Evolutionary conservation across 2,888 invertebrate species (phyloP).

Genomic region (Icerya purchasi): DNA sequence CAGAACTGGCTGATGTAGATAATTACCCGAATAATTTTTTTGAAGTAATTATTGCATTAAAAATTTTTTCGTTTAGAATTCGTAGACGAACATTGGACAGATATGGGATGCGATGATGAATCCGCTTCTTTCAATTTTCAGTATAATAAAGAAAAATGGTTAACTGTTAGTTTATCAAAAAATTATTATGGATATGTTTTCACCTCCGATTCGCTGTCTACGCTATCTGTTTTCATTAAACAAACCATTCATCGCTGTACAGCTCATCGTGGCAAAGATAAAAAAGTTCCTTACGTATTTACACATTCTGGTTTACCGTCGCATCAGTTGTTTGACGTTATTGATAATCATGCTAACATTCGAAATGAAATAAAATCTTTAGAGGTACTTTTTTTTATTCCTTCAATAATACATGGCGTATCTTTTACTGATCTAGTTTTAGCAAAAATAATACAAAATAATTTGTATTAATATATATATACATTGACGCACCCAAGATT

Average conservation of each 20-base stretch:
- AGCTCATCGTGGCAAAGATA: neutral
- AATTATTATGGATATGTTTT: conserved; percentile 15
- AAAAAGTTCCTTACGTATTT: neutral
- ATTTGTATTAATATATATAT: no score
- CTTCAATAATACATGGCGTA: no score
- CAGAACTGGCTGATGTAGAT: no score
- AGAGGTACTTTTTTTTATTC: no score
- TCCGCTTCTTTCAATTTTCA: conserved; percentile 14
- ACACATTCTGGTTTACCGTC: conserved; percentile 5
- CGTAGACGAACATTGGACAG: conserved; percentile 15
- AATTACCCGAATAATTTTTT: no score
- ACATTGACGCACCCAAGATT: no score
- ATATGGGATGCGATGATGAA: conserved; percentile 15
- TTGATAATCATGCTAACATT: conserved; percentile 16
- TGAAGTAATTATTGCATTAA: no score
- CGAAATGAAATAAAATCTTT: conserved; percentile 25
- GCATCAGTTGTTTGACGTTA: conserved; percentile 13
- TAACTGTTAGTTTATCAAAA: conserved; percentile 15
- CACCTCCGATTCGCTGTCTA: neutral
- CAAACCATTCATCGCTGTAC: neutral
- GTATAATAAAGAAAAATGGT: conserved; percentile 12
- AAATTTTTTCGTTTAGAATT: conserved; percentile 17
- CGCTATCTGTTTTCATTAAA: neutral
- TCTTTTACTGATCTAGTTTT: no score
- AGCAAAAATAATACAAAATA: no score